Evolutionary conservation across 2,113 vertebrate genomes (phyloP).

Genomic region (Strigops habroptila): DNA sequence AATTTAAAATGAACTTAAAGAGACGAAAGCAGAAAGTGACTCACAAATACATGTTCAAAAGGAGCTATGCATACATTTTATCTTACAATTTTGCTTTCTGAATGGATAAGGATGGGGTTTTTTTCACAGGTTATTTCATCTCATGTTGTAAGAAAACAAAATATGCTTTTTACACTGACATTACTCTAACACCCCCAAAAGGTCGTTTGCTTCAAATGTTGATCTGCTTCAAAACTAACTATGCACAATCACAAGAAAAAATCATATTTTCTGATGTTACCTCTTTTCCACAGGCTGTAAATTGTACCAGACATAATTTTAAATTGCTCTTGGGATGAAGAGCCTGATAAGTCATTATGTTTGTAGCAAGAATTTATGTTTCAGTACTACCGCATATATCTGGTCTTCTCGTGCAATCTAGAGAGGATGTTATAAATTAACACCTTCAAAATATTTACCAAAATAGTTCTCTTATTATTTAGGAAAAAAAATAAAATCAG

Average conservation of each 20-base stretch:
- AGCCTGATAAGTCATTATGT: neutral
- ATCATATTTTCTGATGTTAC: neutral
- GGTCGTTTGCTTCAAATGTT: neutral
- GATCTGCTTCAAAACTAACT: neutral
- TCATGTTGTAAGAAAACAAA: neutral
- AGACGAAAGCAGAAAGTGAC: neutral
- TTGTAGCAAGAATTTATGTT: constrained; percentile 3
- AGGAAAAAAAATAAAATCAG: neutral
- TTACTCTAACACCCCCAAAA: neutral
- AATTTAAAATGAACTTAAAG: neutral
- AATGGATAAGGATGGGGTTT: neutral
- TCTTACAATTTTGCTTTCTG: neutral
- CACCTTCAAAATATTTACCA: neutral
- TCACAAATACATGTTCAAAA: neutral
- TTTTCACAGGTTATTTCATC: neutral
- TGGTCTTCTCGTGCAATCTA: neutral
- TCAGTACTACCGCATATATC: neutral
- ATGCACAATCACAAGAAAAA: neutral
- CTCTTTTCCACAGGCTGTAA: neutral
- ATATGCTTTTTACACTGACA: neutral
- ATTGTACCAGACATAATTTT: neutral
- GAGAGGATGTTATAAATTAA: neutral
- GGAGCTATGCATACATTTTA: neutral
- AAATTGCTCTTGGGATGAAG: neutral
- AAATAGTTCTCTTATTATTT: neutral